Evolutionary conservation across 1,140 invertebrate genomes (phyloP), one percentile per base, ranked within the genome.

Genomic region (Alviniconcha marisindica): DNA sequence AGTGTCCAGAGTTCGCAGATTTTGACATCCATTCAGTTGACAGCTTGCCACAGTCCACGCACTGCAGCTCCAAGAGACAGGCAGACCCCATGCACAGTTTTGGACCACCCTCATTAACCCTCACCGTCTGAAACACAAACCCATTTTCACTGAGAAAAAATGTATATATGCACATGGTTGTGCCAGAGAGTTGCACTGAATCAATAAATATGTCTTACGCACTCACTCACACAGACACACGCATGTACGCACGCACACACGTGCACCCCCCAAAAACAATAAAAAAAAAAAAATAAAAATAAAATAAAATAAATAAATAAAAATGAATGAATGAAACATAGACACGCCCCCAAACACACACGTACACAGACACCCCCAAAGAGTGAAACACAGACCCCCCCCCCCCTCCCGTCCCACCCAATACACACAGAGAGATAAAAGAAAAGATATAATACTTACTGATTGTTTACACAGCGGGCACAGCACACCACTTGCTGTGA

Each of bases 401-500:
- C 69, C 14, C 5, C 63, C n/a, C 7, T 69, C 33, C 24, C n/a
- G 24, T 69, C 33, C n/a, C 33, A 36, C 33, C 31, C 69, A 38
- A 60, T n/a, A 60, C 56, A 60, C 56, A 60, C 56, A 2, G 21
- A 60, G 0, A 24, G 21, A 0, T n/a, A 24, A 2, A 24, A 60
- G 24, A 24, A 14, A 24, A 60, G 56, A n/a, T 60, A 60, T n/a
- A n/a, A 12, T 28, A 2, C 69, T 73, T 15, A 73, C 33, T 73
- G 69, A 28, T 18, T 73, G n/a, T 15, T 73, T 73, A 36, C 69
- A 73, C 40, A 10, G 69, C 31, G 69, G 33, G 40, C 69, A 73
- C 33, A 38, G 31, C 14, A 73, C 69, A 38, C 33, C 69, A 73
- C 2, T 73, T 21, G 33, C 3, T 28, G 40, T 38, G 40, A 36